Evolutionary conservation across 2,113 vertebrate species (phyloP), one percentile per base, ranked within the genome.

Genomic region (Diadophis punctatus): DNA sequence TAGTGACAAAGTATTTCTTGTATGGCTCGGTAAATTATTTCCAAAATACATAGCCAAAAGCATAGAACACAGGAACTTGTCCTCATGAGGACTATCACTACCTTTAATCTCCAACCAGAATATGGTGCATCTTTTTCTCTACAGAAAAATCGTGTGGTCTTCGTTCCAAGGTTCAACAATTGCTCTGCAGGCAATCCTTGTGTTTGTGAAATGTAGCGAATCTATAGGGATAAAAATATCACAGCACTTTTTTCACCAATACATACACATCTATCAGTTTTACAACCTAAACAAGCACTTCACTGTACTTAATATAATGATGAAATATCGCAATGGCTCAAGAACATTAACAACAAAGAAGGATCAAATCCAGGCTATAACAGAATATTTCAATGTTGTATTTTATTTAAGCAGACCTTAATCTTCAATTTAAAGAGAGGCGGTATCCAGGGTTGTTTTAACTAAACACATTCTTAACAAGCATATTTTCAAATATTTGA

Each of bases 161-260:
- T 99, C 3, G 99, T 99, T 96, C 99, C 99, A 94, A 98, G 97
- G 95, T 98, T 99, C 96, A 99, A 96, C 95, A 99, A 97, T 94
- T 99, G 98, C 91, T 99, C 99, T 95, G 98, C 98, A 30, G 99
- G 99, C 94, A 98, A 98, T 94, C 99, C 99, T 98, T 99, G 99
- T 88, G 99, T 99, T 98, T 99, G 99, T 93, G 99, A 99, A 97
- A 99, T 99, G 97, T 99, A 99, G 97, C 99, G 99, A 97, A 99
- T 99, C 99, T 99, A 97, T 55, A 96, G 95, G 74, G 9, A 58
- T 8, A 87, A 1, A 25, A 43, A 20, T 87, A 93, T 91, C 4
- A 86, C 6, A 11, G 4, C 34, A 39, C 34, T 80, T 80, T 39
- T 80, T 80, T 80, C 68, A 39, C 18, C 74, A 80, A 80, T 43